phyloP scores from a whole-genome alignment of 2,888 invertebrate species.

The Cephus runcator region DNA sequence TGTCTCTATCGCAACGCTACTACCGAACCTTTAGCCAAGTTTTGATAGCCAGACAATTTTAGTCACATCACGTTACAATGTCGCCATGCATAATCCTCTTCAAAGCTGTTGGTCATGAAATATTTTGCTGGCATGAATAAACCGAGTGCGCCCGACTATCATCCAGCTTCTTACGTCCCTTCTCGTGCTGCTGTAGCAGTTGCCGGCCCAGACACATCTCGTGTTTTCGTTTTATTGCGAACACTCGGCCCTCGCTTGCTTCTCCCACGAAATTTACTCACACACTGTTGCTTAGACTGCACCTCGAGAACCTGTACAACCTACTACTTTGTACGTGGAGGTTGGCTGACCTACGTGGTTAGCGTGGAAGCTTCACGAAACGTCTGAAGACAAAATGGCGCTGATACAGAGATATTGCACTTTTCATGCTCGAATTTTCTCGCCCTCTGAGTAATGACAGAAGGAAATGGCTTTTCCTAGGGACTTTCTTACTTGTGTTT shows the following conservation, averaged over 20 bases:
- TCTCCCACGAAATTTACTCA: slow-evolving; percentile 30
- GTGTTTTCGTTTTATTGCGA: slow-evolving; percentile 36
- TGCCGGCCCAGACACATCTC: slow-evolving; percentile 21
- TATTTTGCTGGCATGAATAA: slow-evolving; percentile 52
- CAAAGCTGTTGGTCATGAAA: slow-evolving; percentile 42
- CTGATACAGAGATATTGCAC: slow-evolving; percentile 12
- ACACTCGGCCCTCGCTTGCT: slow-evolving; percentile 19
- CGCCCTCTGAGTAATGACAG: not conserved
- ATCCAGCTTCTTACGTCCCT: slow-evolving; percentile 1
- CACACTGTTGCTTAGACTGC: slow-evolving; percentile 20
- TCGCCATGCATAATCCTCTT: slow-evolving; percentile 45
- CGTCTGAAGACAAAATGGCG: slow-evolving; percentile 39
- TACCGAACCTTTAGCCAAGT: slow-evolving; percentile 31
- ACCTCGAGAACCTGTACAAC: slow-evolving; percentile 20
- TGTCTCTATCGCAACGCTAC: not conserved
- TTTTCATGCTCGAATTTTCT: slow-evolving; percentile 16
- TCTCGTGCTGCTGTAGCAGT: slow-evolving; percentile 17
- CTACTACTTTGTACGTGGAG: slow-evolving; percentile 44
- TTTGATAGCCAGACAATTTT: slow-evolving; percentile 52
- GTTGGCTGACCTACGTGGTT: slow-evolving; percentile 35
- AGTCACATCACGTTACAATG: slow-evolving; percentile 35
- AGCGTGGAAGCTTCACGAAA: slow-evolving; percentile 48
- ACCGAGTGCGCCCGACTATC: slow-evolving; percentile 23
- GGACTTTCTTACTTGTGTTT: not conserved
- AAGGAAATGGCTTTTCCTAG: not conserved